A percentile compares a stretch with the other conserved stretches of the same genome.
phyloP scores from a whole-genome alignment of 2,888 invertebrate genomes.

The Anticlea derivata region DNA sequence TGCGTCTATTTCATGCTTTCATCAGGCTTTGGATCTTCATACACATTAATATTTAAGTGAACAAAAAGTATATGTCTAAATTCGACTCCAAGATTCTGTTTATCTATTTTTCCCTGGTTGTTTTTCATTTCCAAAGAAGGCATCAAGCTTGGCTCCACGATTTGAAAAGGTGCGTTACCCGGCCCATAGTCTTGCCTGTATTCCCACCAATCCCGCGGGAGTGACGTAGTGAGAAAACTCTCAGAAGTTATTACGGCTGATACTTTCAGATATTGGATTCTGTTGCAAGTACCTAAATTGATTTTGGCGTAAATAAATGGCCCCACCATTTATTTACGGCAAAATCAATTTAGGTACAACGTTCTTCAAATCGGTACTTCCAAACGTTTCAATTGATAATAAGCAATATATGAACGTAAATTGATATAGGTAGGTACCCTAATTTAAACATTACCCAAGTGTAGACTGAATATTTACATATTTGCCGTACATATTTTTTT shows the following conservation, averaged over 20 bases:
- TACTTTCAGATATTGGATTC: conserved; percentile 49
- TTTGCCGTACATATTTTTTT: too few relatives aligned
- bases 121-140: conserved; percentile 17
- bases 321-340: too few relatives aligned
- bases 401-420: too few relatives aligned
- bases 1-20: not conserved
- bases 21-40: not conserved
- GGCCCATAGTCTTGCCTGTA: conserved; percentile 48
- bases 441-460: too few relatives aligned
- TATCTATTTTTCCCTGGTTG: not conserved
- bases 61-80: not conserved
- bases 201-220: conserved; percentile 31
- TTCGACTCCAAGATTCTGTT: not conserved
- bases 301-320: conserved; percentile 11
- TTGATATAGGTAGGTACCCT: too few relatives aligned
- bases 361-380: not conserved
- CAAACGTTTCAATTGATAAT: not conserved
- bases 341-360: too few relatives aligned
- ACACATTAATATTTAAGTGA: not conserved
- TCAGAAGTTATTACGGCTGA: conserved; percentile 56
- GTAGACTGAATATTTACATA: too few relatives aligned
- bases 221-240: conserved; percentile 41
- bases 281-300: conserved; percentile 35
- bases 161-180: conserved; percentile 45
- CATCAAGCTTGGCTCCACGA: conserved; percentile 38